Base-by-base conservation (phyloP, 2,888 invertebrate genomes). In the Ophioninae sp. region DNA sequence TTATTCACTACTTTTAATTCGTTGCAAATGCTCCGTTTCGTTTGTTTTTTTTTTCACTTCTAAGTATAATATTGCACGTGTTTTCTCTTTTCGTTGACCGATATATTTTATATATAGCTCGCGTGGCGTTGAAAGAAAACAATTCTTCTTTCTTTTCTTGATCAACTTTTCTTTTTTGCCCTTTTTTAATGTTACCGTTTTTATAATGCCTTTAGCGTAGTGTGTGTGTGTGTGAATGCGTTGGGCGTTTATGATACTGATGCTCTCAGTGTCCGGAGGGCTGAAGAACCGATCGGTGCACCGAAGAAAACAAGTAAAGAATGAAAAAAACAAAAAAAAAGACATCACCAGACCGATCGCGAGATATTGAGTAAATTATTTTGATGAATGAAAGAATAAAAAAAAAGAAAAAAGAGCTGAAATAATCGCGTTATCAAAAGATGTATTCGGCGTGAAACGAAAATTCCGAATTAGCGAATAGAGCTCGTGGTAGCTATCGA, bases 381-480 rank as follows among this genome's bases (percentile, higher is more conserved):
- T 50, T 37, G 70, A 70, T 20, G 57, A 70, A 57, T 57, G 30
- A 20, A 70, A 10, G 7, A 56, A 59, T 23, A 41, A 30, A 56
- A 56, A 65, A 61, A 59, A 30, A 75, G 59, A 62, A 70, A 67
- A 69, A 79, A 83, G 61, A 75, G 59, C 59, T 37, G 61, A 64
- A 37, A 65, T 62, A 74, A 80, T 70, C 30, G 80, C 68, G 72
- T n/a, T 78, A 10, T 50, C n/a, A 50, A 20, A 64, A 50, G 50
- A 41, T 74, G 62, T 44, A 75, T 80, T 75, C n/a, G 61, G 73
- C 39, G 72, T 77, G 20, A 21, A 69, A 64, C 13, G 69, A 81
- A 73, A 74, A 70, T 75, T 82, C 56, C 70, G 56, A 69, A 57
- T 77, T 83, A 83, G 79, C 79, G 59, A n/a, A 77, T 83, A 82